These are phyloP conservation scores for Drosophila vallismaia DNA, from an alignment of 2,888 invertebrate genomes.

Conservation along the genomic window DNA sequence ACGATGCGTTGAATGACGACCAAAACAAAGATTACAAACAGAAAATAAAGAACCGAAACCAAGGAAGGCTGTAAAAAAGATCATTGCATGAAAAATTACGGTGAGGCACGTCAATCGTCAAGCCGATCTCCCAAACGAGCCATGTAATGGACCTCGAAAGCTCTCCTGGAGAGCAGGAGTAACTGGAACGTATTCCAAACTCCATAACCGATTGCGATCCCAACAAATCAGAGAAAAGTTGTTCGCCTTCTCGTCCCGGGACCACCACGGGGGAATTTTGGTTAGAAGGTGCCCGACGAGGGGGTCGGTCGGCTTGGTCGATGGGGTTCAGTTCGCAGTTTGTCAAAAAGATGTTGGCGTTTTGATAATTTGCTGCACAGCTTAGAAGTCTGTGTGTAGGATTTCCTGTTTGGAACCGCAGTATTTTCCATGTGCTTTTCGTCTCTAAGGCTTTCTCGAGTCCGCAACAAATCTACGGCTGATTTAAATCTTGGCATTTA, in stretches of 20 bases:
- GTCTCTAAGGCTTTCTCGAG: constrained; percentile 27
- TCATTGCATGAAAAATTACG: constrained; percentile 78
- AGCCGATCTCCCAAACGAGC: constrained; percentile 70
- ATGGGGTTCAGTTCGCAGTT: constrained; percentile 62
- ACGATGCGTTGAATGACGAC: constrained; percentile 82
- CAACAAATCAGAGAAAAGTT: constrained; percentile 68
- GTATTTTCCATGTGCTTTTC: constrained; percentile 47
- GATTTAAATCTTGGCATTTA: constrained; percentile 74
- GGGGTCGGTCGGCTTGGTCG: neutral
- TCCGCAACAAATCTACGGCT: constrained; percentile 63
- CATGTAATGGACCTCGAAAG: constrained; percentile 61
- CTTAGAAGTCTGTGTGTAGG: constrained; percentile 62
- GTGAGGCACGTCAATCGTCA: constrained; percentile 77
- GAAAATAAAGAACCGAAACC: neutral
- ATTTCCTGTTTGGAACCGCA: constrained; percentile 70
- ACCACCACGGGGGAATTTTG: constrained; percentile 61
- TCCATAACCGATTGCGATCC: constrained; percentile 71
- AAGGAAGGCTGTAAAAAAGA: constrained; percentile 53
- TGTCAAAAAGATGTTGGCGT: constrained; percentile 77
- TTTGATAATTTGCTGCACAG: constrained; percentile 75
- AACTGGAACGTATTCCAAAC: constrained; percentile 43
- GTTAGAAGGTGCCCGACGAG: constrained; percentile 5
- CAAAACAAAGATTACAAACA: constrained; percentile 3
- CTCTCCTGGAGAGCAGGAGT: constrained; percentile 33
- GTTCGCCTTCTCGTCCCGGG: constrained; percentile 53